Base-by-base conservation (phyloP, 2,113 vertebrate species). In the Procavia capensis region DNA sequence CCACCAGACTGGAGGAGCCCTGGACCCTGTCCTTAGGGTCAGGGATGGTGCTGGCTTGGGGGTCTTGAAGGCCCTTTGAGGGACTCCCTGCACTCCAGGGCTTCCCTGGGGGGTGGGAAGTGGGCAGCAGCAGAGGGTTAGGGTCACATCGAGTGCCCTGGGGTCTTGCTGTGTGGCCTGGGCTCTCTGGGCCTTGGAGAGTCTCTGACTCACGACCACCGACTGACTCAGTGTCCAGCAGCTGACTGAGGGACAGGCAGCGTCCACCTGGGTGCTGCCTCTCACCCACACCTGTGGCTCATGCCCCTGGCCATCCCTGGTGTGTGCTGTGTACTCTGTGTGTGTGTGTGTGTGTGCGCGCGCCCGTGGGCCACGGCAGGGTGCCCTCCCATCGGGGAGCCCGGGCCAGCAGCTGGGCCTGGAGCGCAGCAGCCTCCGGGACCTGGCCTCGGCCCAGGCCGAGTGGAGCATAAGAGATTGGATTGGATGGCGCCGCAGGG, bases 391-490 rank as follows among this genome's bases (percentile, higher is more conserved):
- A 0, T 0, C 4, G 59, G 34, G 43, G 80, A 86, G 72, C 3
- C 22, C 2, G 80, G 50, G 80, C 74, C 6, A 1, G 61, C 83
- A 94, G 86, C 93, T 81, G 70, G 91, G 39, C 13, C 43, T 29
- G 29, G n/a, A 79, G 86, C 16, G 19, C 63, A 1, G 63, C 76
- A 27, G 39, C 61, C 89, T 86, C 76, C 36, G 89, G 91, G 85
- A 7, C 91, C 93, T 97, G 96, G 96, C 95, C n/a, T 16, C 3
- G 2, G 93, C 95, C 90, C 95, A 91, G 85, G 91, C 70, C 19
- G 9, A 92, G 91, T 79, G 82, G 57, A 94, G 97, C 88, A 74
- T 95, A 97, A 97, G 90, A 54, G 74, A 97, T 93, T 63, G 93
- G 41, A 82, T 74, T 78, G 92, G 95, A 96, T 94, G 47, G 95